Conservation (phyloP, 2,888 invertebrate species). For the Calliphora vomitoria region DNA sequence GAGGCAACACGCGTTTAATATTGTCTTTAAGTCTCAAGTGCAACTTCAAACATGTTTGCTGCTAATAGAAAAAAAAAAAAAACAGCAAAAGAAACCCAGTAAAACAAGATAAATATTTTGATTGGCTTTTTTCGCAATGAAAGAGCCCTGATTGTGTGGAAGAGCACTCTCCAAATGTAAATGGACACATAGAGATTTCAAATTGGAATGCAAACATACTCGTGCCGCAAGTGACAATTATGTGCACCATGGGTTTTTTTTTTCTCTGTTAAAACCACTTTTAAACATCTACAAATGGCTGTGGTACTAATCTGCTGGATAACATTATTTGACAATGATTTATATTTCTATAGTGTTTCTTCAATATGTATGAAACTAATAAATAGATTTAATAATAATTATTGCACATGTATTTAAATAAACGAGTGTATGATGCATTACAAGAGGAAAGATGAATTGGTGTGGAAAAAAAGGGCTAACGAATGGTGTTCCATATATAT, state of each 20-base stretch:
- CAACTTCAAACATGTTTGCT: conserved; percentile 51
- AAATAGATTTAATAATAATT: conserved; percentile 27
- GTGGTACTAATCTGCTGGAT: conserved; percentile 47
- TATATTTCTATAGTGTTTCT: conserved; percentile 14
- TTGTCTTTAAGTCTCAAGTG: conserved; percentile 71
- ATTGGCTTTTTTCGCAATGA: conserved; percentile 25
- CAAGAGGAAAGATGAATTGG: conserved; percentile 31
- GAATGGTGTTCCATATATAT: background rate
- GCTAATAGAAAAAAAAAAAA: conserved; percentile 5
- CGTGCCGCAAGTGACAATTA: conserved; percentile 61
- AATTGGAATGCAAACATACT: conserved; percentile 60
- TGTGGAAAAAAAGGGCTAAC: background rate
- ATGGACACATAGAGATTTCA: conserved; percentile 30
- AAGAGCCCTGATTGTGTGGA: conserved; percentile 16
- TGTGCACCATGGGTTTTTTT: conserved; percentile 47
- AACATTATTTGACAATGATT: conserved; percentile 55
- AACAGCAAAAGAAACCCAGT: background rate
- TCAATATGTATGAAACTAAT: background rate
- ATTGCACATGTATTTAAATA: conserved; percentile 30
- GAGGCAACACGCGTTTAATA: conserved; percentile 69
- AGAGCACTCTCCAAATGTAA: conserved; percentile 10
- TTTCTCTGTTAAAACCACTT: conserved; percentile 29
- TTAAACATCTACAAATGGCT: conserved; percentile 8
- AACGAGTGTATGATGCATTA: conserved; percentile 36
- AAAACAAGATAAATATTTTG: conserved; percentile 56